Evolutionary conservation across 2,888 invertebrate genomes (phyloP), one percentile per base, ranked within the genome.

Genomic region (Noctua comes): DNA sequence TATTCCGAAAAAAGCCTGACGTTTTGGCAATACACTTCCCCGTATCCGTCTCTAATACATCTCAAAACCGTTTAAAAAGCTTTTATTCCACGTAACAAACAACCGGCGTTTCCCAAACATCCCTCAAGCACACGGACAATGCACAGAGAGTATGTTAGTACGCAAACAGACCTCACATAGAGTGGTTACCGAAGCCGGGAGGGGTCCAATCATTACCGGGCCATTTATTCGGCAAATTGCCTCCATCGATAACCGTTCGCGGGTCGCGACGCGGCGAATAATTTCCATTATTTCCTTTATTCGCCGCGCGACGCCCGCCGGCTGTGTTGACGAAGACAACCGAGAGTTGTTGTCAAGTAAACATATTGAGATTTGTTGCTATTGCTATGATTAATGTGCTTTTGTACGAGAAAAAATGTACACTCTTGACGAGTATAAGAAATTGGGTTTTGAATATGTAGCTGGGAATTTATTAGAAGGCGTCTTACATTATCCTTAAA

Each of bases 181-280:
- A 88, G 86, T 88, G 87, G 84, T 87, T 88, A 84, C 84, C 82
- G 86, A 84, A 76, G 87, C 86, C 91, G 80, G 79, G 86, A 88
- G 85, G 88, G 81, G 76, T 82, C 86, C 88, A 90, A 90, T 90
- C 89, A 90, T 89, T 89, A 90, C 88, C 88, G 87, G 86, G 79
- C 90, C 93, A 93, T 93, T 95, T 94, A 94, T 94, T 94, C 92
- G 90, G 90, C 91, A 94, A 95, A 95, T 94, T 95, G 94, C 93
- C 92, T 92, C 91, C 92, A 93, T 94, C 94, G 93, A 94, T 94
- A 93, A 92, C 90, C 90, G 92, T 90, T 92, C 90, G 91, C 93
- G 91, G 89, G 90, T 91, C 91, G 91, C 91, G 90, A 90, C 88
- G 92, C 91, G 88, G 90, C 92, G 91, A 91, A 93, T 94, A 93